Evolutionary conservation across 2,113 vertebrate genomes (phyloP), one percentile per base, ranked within the genome.

Genomic region (Zapus hudsonius): DNA sequence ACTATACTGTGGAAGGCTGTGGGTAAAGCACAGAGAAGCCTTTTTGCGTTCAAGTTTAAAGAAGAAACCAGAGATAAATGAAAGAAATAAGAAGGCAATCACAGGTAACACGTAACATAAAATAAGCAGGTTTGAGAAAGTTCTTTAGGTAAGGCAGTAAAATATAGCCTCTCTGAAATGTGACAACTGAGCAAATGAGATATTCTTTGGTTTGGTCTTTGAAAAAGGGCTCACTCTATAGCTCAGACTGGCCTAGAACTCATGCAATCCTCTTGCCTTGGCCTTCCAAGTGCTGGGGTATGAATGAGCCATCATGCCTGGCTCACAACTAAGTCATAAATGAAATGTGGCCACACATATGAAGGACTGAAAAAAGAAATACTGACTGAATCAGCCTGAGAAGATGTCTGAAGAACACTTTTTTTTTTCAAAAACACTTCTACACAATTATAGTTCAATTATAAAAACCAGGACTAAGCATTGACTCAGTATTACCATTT

Each of bases 101-200:
- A 88, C 66, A 89, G n/a, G 52, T 36, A 89, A 80, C 16, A 74
- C 15, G 52, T 72, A 87, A 78, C 44, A 88, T 73, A 40, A 89
- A 85, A 89, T 23, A 78, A 81, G 74, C 6, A 59, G 13, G 74
- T 29, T 86, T 86, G 11, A 52, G 13, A 85, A 57, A 66, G 15
- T 4, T 55, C 52, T 3, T 67, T 38, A 75, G 38, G 44, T 57
- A 67, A 33, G 33, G 69, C 27, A 69, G 75, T 73, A 38, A 44
- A 7, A 8, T n/a, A 38, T 40, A 59, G 59, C 36, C 47, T 66
- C 47, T 9, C 72, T 72, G n/a, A 84, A 85, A 90, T 25, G n/a
- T 80, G 33, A 90, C 75, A 74, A 67, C 31, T 13, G 74, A 80
- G 27, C 52, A 52, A 52, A 52, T 2, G 16, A 7, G 52, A 15